phyloP scores from a whole-genome alignment of 2,888 invertebrate genomes.

The Idaea aversata region DNA sequence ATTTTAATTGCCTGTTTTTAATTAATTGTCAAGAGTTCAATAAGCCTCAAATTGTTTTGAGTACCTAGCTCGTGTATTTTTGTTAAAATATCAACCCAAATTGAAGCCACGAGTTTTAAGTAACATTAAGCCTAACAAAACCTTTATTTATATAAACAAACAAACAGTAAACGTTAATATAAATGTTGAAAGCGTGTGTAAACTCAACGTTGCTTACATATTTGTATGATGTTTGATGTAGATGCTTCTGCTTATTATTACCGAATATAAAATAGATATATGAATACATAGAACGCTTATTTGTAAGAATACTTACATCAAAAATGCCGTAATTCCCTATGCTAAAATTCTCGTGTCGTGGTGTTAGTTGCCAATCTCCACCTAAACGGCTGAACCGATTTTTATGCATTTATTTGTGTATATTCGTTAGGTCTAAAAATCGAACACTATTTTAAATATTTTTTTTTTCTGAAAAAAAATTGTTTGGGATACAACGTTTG shows the following conservation, averaged over 20 bases:
- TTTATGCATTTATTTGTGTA: too few relatives aligned
- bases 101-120: background rate
- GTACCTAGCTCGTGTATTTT: background rate
- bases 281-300: too few relatives aligned
- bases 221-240: background rate
- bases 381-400: too few relatives aligned
- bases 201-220: background rate
- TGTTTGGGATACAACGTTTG: too few relatives aligned
- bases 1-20: background rate
- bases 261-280: too few relatives aligned
- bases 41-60: background rate
- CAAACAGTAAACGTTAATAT: background rate
- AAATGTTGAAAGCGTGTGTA: background rate
- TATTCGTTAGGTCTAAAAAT: too few relatives aligned
- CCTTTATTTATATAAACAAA: background rate
- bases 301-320: too few relatives aligned
- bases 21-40: background rate
- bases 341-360: too few relatives aligned
- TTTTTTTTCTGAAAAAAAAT: too few relatives aligned
- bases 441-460: too few relatives aligned
- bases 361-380: too few relatives aligned
- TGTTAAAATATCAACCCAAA: background rate
- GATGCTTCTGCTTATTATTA: background rate
- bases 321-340: too few relatives aligned
- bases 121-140: background rate